phyloP scores from a whole-genome alignment of 1,140 invertebrate genomes.

The Camponotus vicinus region DNA sequence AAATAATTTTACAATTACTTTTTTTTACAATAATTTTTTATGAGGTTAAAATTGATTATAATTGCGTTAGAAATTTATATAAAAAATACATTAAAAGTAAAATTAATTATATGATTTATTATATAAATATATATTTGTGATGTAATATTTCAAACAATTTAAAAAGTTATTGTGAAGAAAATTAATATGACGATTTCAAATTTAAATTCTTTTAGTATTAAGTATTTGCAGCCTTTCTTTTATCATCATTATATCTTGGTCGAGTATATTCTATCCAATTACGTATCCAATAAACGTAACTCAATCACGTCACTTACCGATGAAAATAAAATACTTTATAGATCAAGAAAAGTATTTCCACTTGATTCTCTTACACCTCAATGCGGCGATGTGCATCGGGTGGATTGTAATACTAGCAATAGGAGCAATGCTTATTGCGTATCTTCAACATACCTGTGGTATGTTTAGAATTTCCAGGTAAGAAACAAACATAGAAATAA shows the following conservation, averaged over 20 bases:
- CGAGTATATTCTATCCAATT: background rate
- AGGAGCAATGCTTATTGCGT: background rate
- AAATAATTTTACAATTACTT: no score
- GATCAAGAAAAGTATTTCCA: conserved; percentile 1
- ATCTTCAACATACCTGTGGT: background rate
- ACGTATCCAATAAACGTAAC: background rate
- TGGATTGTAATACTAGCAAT: background rate
- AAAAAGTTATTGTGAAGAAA: no score
- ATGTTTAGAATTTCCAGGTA: background rate
- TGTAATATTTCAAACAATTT: no score
- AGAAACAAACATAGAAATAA: no score
- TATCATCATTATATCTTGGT: background rate
- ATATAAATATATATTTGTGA: no score
- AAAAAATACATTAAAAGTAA: no score
- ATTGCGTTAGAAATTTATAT: no score
- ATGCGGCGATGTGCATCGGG: background rate
- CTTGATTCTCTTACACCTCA: background rate
- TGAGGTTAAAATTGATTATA: no score
- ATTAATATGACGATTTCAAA: no score
- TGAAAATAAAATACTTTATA: background rate
- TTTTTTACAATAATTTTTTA: no score
- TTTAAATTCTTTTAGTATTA: background rate
- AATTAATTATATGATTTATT: no score
- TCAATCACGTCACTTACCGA: background rate
- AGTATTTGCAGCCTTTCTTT: background rate